Conservation (phyloP, 2,113 vertebrate genomes). For the Smithornis capensis region DNA sequence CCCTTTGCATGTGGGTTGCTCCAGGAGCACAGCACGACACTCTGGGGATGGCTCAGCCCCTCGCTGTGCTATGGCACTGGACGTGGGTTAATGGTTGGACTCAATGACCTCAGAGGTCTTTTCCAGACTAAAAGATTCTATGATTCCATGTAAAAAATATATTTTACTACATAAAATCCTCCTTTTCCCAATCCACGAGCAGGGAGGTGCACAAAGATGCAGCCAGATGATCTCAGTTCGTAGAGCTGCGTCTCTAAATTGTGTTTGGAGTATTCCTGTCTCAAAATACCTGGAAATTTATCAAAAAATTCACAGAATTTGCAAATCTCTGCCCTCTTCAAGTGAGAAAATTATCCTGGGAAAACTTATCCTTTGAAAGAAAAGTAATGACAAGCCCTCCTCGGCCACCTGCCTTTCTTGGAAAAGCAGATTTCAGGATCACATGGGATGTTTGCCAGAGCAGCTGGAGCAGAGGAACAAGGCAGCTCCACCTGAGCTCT, state of each 20-base stretch:
- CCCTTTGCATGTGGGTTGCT: constrained; percentile 24
- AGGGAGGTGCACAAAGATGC: background rate
- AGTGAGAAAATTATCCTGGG: background rate
- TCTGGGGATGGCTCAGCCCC: rapidly evolving
- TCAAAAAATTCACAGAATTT: background rate
- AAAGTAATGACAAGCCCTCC: background rate
- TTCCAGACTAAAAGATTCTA: background rate
- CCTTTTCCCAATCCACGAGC: background rate
- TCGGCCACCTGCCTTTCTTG: background rate
- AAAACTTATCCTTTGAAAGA: background rate
- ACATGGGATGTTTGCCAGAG: rapidly evolving
- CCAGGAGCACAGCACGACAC: constrained; percentile 44
- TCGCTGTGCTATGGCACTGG: rapidly evolving
- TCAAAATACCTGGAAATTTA: background rate
- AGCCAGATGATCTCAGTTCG: background rate
- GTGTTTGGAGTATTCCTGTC: background rate
- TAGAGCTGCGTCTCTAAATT: background rate
- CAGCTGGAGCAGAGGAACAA: background rate
- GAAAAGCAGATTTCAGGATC: background rate
- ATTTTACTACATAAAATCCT: background rate
- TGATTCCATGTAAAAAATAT: background rate
- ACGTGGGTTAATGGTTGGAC: background rate
- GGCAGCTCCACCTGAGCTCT: background rate
- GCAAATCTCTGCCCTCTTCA: background rate
- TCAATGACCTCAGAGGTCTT: background rate